Conservation (phyloP, 2,888 invertebrate genomes). For the Isoperla grammatica region DNA sequence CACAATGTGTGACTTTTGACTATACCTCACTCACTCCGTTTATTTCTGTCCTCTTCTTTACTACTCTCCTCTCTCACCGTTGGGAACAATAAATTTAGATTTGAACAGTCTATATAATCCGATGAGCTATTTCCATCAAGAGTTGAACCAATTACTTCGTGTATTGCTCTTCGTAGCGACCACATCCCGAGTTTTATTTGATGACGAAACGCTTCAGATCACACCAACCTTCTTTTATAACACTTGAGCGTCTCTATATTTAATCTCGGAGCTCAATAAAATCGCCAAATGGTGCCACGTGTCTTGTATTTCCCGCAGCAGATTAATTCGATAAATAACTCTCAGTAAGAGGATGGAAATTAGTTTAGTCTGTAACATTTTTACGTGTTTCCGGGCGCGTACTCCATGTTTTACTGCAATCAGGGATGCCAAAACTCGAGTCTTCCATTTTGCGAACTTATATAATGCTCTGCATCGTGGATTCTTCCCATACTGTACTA, state of each 20-base stretch:
- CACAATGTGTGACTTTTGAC: background rate
- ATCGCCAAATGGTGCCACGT: conserved; percentile 10
- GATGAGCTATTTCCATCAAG: conserved; percentile 14
- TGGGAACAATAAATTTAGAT: conserved; percentile 17
- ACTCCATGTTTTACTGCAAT: no score
- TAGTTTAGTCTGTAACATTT: conserved; percentile 11
- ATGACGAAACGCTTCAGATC: no score
- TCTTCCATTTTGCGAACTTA: no score
- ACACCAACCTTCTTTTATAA: no score
- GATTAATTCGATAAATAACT: conserved; percentile 17
- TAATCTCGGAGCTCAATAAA: conserved; percentile 19
- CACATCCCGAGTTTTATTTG: no score
- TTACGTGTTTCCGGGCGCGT: background rate
- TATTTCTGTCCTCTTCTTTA: background rate
- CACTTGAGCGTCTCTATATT: conserved; percentile 7
- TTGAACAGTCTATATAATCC: conserved; percentile 12
- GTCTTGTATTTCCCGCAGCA: conserved; percentile 11
- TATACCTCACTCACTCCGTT: background rate
- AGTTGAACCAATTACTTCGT: background rate
- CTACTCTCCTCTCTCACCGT: background rate
- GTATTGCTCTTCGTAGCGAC: no score
- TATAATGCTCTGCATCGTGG: no score
- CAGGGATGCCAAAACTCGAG: no score
- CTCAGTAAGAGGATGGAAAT: background rate
- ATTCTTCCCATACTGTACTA: no score